Evolutionary conservation across 2,888 invertebrate species (phyloP), one percentile per base, ranked within the genome.

Genomic region (Phalera bucephala): DNA sequence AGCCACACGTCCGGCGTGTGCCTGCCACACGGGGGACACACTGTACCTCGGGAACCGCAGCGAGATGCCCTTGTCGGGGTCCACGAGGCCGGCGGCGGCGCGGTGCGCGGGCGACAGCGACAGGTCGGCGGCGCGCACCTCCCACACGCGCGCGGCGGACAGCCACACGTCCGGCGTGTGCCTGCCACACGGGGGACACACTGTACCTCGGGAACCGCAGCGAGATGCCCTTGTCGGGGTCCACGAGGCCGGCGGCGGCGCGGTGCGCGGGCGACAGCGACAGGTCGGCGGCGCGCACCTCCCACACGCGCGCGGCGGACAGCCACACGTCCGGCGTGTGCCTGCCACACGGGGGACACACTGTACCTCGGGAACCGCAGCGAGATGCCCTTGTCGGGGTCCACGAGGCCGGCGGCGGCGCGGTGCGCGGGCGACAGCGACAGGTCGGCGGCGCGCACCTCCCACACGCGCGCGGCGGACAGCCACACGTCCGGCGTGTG

Each of bases 391-490:
- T 17, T 29, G 27, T 30, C 17, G 17, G 17, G 17, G 17, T 17
- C 17, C 17, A 17, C 17, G 17, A 17, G 17, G 17, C 17, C 17
- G 17, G 6, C 6, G 17, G 9, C 22, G 17, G 17, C 8, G 31
- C 8, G 23, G 29, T 99, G 98, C 31, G 95, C 94, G 9, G 99
- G 99, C 19, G 99, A 99, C 30, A 99, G 92, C 3, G 99, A 99
- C 38, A 99, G 91, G 91, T 99, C 99, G 0, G 99, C 99, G 78
- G 98, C 97, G 76, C 98, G 97, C 35, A 98, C 93, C 91, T 99
- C 99, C 97, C 98, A 98, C 37, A 99, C 98, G 79, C 94, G 92
- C 9, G 93, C 93, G 2, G 97, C 92, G 51, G 29, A n/a, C n/a
- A n/a, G n/a, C n/a, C n/a, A n/a, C n/a, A n/a, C n/a, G n/a, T n/a